Conservation (phyloP, 2,113 vertebrate species). For the Sinocyclocheilus anshuiensis region DNA sequence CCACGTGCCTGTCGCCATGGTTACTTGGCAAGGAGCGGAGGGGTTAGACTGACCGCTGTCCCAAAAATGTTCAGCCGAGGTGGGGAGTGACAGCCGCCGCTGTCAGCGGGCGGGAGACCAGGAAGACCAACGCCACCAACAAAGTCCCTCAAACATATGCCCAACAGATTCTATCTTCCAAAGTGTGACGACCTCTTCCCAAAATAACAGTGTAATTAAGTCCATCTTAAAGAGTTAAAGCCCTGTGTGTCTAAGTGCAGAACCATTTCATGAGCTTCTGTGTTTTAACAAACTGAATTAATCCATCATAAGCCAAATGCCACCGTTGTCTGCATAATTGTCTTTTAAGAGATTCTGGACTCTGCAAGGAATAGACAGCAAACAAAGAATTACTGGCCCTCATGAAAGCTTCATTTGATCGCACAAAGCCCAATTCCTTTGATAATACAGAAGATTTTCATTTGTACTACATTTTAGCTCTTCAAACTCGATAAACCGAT, state of each 20-base stretch:
- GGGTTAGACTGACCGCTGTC: conserved; percentile 27
- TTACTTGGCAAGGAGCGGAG: conserved; percentile 7
- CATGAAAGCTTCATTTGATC: conserved; percentile 68
- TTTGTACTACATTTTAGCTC: conserved; percentile 47
- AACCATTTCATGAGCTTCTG: conserved; percentile 6
- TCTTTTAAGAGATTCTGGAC: conserved; percentile 62
- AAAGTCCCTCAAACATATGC: conserved; percentile 26
- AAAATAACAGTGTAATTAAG: conserved; percentile 59
- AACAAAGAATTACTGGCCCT: conserved; percentile 64
- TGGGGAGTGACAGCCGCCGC: neutral
- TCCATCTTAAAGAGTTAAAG: conserved; percentile 20
- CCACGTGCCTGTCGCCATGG: conserved; percentile 52
- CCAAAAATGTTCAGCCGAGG: conserved; percentile 20
- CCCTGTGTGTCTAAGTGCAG: conserved; percentile 13
- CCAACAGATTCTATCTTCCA: conserved; percentile 47
- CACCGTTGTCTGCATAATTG: conserved; percentile 59
- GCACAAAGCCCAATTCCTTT: conserved; percentile 52
- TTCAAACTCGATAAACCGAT: conserved; percentile 25
- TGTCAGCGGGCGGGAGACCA: neutral
- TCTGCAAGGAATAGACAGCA: conserved; percentile 54
- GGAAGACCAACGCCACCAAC: conserved; percentile 6
- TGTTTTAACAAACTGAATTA: conserved; percentile 63
- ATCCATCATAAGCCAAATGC: conserved; percentile 62
- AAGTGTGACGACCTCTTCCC: conserved; percentile 25
- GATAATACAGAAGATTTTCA: conserved; percentile 62